Evolutionary conservation across 2,888 invertebrate genomes (phyloP), one percentile per base, ranked within the genome.

Genomic region (Metalampra italica): DNA sequence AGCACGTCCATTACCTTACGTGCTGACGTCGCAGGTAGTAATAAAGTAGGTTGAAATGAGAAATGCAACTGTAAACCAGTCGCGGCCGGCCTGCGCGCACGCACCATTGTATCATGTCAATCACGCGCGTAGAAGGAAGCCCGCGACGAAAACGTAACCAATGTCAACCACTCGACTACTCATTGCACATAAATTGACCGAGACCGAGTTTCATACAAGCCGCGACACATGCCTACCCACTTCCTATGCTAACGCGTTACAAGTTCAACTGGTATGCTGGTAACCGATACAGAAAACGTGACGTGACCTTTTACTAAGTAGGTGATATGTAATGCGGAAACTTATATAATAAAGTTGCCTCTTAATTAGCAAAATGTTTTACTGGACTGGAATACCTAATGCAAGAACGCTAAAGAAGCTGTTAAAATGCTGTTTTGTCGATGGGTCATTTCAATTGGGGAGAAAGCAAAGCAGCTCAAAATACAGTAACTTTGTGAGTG

Each of bases 81-180:
- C 57, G 15, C 22, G 9, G 60, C 53, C 52, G 52, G 54, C 1
- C 32, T 8, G 7, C 59, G 59, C 55, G 53, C 55, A 57, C 55
- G 52, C 52, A 47, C 54, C 50, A 54, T 53, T 52, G 60, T 39
- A 71, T 66, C 60, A 64, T 70, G 71, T 72, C 78, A 70, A 73
- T 71, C 73, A 74, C 68, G 62, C 67, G 55, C 62, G 62, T 64
- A 71, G 68, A 66, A 77, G 79, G 83, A 82, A 82, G 74, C 68
- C 59, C 50, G 57, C 66, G 62, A 66, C 68, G 60, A 67, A 75
- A 75, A 69, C 65, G 64, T 59, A 63, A 57, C 64, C 79, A 83
- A 82, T 82, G 82, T 77, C 82, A 76, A 76, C 77, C 58, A 60
- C 68, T 71, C 62, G 47, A 51, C 55, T 49, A 50, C 56, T 65